Evolutionary conservation across 1,140 invertebrate genomes (phyloP).

Genomic region (Drosophila tristis): DNA sequence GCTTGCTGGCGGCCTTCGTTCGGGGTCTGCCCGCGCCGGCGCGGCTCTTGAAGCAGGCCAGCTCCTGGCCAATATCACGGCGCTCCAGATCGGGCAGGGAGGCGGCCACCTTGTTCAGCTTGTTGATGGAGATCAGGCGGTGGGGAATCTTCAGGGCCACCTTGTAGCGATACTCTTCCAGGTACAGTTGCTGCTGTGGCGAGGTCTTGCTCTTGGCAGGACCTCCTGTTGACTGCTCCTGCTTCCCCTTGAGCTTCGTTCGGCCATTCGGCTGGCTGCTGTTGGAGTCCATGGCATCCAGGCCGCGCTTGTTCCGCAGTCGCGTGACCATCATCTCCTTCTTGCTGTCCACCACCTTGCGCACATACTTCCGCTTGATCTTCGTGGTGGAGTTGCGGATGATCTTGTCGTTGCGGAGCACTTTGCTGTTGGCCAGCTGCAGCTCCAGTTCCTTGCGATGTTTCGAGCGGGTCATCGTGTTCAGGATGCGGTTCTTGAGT

Average conservation of each 20-base stretch:
- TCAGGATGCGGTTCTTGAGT: constrained; percentile 59
- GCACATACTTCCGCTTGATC: constrained; percentile 76
- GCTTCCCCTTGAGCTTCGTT: constrained; percentile 38
- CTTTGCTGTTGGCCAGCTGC: constrained; percentile 82
- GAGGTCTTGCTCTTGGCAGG: constrained; percentile 37
- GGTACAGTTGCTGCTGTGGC: constrained; percentile 58
- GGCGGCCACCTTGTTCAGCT: constrained; percentile 87
- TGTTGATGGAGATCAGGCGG: constrained; percentile 90
- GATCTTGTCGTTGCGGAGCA: constrained; percentile 81
- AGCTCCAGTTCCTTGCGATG: constrained; percentile 76
- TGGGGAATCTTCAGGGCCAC: constrained; percentile 91
- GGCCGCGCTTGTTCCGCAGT: constrained; percentile 54
- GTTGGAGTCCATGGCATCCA: constrained; percentile 26
- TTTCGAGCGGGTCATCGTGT: constrained; percentile 83
- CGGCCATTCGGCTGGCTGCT: constrained; percentile 43
- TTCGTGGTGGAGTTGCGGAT: constrained; percentile 78
- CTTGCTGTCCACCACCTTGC: constrained; percentile 68
- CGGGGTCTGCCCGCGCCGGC: constrained; percentile 23
- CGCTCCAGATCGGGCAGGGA: constrained; percentile 90
- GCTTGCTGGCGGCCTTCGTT: constrained; percentile 46
- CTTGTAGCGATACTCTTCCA: constrained; percentile 91
- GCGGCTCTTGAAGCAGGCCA: constrained; percentile 52
- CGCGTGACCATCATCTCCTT: constrained; percentile 69
- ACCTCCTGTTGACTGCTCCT: neutral
- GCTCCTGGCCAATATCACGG: constrained; percentile 48